Conservation (phyloP, 2,888 invertebrate species). For the Rapana venosa region DNA sequence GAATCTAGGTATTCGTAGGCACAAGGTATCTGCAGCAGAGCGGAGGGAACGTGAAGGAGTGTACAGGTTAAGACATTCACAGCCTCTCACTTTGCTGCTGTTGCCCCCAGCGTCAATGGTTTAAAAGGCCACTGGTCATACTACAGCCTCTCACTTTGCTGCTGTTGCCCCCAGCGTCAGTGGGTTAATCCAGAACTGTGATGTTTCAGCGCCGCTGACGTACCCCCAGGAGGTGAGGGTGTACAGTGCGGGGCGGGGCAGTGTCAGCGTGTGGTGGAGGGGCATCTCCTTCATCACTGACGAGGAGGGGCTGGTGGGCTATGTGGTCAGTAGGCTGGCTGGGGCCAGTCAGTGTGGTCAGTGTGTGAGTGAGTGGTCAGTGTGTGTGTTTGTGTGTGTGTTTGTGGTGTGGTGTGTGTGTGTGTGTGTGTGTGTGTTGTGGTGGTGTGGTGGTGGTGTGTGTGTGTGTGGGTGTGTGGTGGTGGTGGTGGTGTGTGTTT, state of each 20-base stretch:
- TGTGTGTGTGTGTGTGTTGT: not conserved
- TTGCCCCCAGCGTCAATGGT: too few species aligned
- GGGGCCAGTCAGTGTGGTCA: not conserved
- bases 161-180: too few species aligned
- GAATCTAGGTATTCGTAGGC: too few species aligned
- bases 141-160: too few species aligned
- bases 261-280: constrained; percentile 51
- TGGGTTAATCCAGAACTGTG: too few species aligned
- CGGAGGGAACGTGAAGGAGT: too few species aligned
- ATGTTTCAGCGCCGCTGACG: constrained; percentile 46
- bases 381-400: not conserved
- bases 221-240: constrained; percentile 53
- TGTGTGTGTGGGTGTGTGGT: not conserved
- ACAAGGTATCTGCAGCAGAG: too few species aligned
- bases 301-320: constrained; percentile 49
- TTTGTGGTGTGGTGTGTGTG: not conserved
- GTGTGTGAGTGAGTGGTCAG: not conserved
- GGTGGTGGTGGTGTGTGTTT: not conserved
- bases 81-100: too few species aligned
- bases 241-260: constrained; percentile 44
- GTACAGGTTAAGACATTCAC: too few species aligned
- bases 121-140: too few species aligned
- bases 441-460: not conserved
- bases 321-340: constrained; percentile 39
- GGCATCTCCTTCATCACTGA: constrained; percentile 47